These are phyloP conservation scores for Dendrocincla fuliginosa DNA, from an alignment of 2,797 vertebrate species.

Conservation along the genomic window DNA sequence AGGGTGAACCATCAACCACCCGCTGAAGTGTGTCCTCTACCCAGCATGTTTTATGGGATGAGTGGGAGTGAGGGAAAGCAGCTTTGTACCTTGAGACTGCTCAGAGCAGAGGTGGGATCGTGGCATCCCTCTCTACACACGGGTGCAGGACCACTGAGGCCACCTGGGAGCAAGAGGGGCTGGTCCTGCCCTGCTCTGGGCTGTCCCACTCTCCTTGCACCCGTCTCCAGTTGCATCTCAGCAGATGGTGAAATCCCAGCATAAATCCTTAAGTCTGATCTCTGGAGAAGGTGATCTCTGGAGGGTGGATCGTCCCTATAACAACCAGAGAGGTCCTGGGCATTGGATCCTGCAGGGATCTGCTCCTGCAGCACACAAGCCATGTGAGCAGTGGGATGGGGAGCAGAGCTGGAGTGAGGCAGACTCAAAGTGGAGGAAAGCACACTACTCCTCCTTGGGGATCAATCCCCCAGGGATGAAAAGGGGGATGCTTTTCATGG, in stretches of 20 bases:
- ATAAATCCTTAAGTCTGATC: not conserved
- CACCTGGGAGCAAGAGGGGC: not conserved
- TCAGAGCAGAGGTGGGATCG: not conserved
- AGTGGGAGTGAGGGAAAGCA: not conserved
- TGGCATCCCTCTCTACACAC: accelerated
- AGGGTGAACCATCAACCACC: not conserved
- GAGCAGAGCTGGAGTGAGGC: not conserved
- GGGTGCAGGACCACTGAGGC: not conserved
- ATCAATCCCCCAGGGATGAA: accelerated
- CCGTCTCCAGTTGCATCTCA: not conserved
- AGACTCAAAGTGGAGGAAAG: not conserved
- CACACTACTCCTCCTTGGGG: not conserved
- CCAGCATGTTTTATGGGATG: accelerated
- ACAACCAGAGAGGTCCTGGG: not conserved
- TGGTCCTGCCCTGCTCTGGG: not conserved
- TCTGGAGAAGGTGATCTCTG: not conserved
- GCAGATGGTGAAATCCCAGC: not conserved
- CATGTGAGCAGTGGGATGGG: accelerated
- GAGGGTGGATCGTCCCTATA: accelerated
- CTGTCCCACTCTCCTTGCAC: not conserved
- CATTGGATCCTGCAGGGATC: accelerated
- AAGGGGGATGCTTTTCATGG: not conserved
- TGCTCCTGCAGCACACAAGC: not conserved
- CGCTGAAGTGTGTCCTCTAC: not conserved
- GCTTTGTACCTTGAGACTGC: accelerated